A percentile compares a stretch with the other conserved stretches of the same genome.
phyloP scores from a whole-genome alignment of 2,888 invertebrate species.

The Leptarthrus brevirostris region DNA sequence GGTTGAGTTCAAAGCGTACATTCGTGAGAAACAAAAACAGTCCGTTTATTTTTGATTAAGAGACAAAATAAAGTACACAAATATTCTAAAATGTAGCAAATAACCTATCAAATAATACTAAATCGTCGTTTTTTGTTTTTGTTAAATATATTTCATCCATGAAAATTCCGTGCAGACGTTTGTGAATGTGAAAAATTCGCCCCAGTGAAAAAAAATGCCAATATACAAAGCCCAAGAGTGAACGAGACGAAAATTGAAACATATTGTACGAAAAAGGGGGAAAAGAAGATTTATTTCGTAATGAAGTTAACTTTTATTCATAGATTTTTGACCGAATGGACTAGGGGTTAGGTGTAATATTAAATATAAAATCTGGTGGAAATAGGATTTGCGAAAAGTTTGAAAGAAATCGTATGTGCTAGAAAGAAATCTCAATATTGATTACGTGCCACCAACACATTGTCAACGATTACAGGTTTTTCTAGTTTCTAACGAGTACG shows the following conservation, averaged over 20 bases:
- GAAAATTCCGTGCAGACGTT: background rate
- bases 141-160: background rate
- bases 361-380: background rate
- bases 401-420: slow-evolving; percentile 18
- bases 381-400: slow-evolving; percentile 1
- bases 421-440: slow-evolving; percentile 45
- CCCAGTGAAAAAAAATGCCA: background rate
- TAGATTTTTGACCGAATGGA: background rate
- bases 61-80: too few relatives aligned
- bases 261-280: background rate
- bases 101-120: too few relatives aligned
- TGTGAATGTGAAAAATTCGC: background rate
- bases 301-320: background rate
- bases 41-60: background rate
- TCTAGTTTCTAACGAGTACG: slow-evolving; percentile 24
- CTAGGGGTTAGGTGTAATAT: background rate
- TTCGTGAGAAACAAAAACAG: slow-evolving; percentile 11
- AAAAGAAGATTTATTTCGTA: background rate
- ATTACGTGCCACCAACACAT: slow-evolving; percentile 40
- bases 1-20: slow-evolving; percentile 8
- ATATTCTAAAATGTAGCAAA: too few relatives aligned
- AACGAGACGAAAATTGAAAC: background rate
- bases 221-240: background rate
- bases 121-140: too few relatives aligned
- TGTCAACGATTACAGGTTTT: slow-evolving; percentile 41